Base-by-base conservation (phyloP, 2,797 vertebrate species). In the Darevskia nairensis region DNA sequence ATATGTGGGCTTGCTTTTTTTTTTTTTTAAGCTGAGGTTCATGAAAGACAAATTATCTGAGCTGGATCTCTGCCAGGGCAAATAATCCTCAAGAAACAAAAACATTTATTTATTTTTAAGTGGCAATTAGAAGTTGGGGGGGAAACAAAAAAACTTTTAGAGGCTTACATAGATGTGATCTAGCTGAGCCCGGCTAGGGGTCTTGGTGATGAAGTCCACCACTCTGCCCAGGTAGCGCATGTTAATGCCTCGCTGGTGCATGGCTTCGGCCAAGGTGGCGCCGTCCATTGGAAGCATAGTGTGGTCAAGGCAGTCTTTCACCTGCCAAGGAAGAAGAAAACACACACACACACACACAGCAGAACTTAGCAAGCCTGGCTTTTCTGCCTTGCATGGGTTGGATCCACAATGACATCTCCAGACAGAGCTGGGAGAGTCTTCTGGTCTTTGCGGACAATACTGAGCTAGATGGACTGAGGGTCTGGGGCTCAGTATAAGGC, bases 211-310 rank as follows among this genome's bases (percentile, higher is more conserved):
- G 94, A 99, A 98, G 90, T 96, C 97, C 89, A 99, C 95, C 44
- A 99, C 98, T 8, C 97, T 98, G 86, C 99, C 99, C 84, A 99
- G 95, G 87, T 99, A 99, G 8, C 99, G 98, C 95, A 99, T 95
- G 87, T 99, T 99, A 96, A 99, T 99, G 86, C 99, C 99, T 29
- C 98, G 97, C 95, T 99, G 99, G 95, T 98, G 99, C 96, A 99
- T 98, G 82, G 98, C 98, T 93, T 99, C 99, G 0, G 98, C 98
- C 84, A 99, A 93, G 0, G 99, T 99, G 1, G 98, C 97, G 79
- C 99, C 99, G 0, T 99, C 99, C 99, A 99, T 98, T 0, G 99
- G 99, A 88, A 99, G 97, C 93, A 99, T 97, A 0, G 97, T 98
- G 91, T 99, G 99, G 89, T 99, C 99, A 92, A 98, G 96, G 94